Percentiles rank a stretch among this genome's conserved stretches.
phyloP scores from a whole-genome alignment of 2,888 invertebrate species.

The Eugnorisma glareosa region DNA sequence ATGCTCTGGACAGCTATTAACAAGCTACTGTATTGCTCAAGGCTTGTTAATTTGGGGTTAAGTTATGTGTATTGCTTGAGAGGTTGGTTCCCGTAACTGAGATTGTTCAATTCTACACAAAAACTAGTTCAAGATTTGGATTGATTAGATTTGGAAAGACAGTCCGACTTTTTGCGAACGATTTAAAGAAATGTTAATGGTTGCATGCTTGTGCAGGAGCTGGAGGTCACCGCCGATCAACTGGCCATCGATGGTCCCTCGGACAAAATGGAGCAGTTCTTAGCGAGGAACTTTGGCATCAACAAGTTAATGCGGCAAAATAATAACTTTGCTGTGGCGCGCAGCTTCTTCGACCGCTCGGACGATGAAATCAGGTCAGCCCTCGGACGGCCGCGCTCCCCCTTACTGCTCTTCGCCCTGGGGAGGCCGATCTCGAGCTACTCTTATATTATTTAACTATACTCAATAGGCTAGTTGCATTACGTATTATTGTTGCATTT shows the following conservation, averaged over 20 bases:
- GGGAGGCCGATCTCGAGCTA: neutral
- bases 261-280: constrained; percentile 95
- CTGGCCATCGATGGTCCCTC: constrained; percentile 98
- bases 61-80: too few relatives aligned
- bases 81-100: too few relatives aligned
- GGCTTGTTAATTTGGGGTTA: too few relatives aligned
- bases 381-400: too few relatives aligned
- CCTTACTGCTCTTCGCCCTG: neutral
- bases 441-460: neutral
- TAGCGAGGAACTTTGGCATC: constrained; percentile 95
- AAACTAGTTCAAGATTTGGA: too few relatives aligned
- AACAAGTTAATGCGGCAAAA: constrained; percentile 83
- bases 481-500: neutral
- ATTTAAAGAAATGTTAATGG: neutral
- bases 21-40: too few relatives aligned
- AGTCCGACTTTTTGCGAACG: too few relatives aligned
- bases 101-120: too few relatives aligned
- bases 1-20: too few relatives aligned
- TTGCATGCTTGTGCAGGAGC: constrained; percentile 88
- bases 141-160: too few relatives aligned
- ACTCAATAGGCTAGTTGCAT: constrained; percentile 4
- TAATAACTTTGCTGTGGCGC: constrained; percentile 83
- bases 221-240: constrained; percentile 92
- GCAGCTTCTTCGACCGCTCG: constrained; percentile 75
- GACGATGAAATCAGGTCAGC: constrained; percentile 68